Conservation (phyloP, 2,888 invertebrate genomes). For the Apamea epomidion region DNA sequence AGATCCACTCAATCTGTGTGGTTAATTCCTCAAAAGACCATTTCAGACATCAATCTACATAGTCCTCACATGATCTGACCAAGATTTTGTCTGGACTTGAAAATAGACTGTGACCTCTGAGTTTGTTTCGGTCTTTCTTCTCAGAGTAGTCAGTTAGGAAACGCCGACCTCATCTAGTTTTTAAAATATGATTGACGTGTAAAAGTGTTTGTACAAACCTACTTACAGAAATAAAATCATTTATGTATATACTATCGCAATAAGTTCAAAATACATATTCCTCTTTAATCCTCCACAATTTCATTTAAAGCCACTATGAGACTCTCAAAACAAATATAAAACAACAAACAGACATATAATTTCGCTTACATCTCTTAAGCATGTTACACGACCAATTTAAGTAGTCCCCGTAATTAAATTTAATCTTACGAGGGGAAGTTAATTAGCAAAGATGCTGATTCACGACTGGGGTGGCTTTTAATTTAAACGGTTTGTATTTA, state of each 20-base stretch:
- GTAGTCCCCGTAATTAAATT: conserved; percentile 69
- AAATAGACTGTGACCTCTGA: too few species aligned
- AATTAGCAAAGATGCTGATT: conserved; percentile 69
- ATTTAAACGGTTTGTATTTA: conserved; percentile 46
- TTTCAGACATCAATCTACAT: too few species aligned
- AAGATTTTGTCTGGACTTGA: too few species aligned
- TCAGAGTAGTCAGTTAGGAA: too few species aligned
- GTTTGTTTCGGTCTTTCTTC: too few species aligned
- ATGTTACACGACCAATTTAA: conserved; percentile 71
- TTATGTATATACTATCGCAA: background rate
- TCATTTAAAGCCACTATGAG: conserved; percentile 23
- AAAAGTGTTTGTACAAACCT: too few species aligned
- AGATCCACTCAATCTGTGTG: too few species aligned
- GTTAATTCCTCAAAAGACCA: too few species aligned
- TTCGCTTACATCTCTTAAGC: conserved; percentile 64
- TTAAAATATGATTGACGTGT: too few species aligned
- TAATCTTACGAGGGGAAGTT: conserved; percentile 72
- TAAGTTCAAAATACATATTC: conserved; percentile 6
- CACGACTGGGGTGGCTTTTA: conserved; percentile 40
- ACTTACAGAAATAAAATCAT: too few species aligned
- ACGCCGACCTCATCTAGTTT: too few species aligned
- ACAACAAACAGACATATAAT: conserved; percentile 49
- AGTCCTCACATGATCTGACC: too few species aligned
- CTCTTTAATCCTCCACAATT: conserved; percentile 3
- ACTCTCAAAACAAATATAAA: conserved; percentile 32